phyloP scores from a whole-genome alignment of 2,113 vertebrate species.

The Microcebus griseorufus region DNA sequence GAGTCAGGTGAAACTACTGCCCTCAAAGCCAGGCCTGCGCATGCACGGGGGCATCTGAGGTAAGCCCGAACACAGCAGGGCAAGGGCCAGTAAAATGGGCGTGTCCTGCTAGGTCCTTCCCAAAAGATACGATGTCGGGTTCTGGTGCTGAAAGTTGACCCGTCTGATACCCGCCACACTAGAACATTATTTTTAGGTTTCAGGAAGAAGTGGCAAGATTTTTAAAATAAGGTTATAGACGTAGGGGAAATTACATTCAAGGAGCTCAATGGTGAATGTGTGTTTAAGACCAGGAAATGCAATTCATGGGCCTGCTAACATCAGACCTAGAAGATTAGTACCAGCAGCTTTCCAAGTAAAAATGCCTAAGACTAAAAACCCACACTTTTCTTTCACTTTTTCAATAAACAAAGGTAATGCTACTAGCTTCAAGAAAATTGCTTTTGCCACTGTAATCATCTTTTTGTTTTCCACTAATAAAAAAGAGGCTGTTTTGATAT shows the following conservation, averaged over 20 bases:
- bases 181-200: conserved; percentile 64
- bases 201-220: conserved; percentile 24
- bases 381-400: not conserved
- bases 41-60: conserved; percentile 15
- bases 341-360: not conserved
- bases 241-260: not conserved
- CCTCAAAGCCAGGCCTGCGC: not conserved
- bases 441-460: not conserved
- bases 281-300: not conserved
- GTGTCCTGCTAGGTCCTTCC: conserved; percentile 16
- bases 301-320: not conserved
- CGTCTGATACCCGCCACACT: not conserved
- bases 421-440: not conserved
- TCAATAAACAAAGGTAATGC: not conserved
- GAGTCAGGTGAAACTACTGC: not conserved
- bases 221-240: conserved; percentile 57
- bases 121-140: conserved; percentile 33
- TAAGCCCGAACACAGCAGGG: not conserved
- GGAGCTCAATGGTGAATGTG: not conserved
- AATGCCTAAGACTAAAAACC: not conserved
- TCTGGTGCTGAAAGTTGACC: not conserved
- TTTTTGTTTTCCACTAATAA: not conserved
- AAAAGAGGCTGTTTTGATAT: not conserved
- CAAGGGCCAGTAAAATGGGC: not conserved
- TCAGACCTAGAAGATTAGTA: not conserved